Evolutionary conservation across 2,113 vertebrate species (phyloP).

Genomic region (Callopanchax toddi): DNA sequence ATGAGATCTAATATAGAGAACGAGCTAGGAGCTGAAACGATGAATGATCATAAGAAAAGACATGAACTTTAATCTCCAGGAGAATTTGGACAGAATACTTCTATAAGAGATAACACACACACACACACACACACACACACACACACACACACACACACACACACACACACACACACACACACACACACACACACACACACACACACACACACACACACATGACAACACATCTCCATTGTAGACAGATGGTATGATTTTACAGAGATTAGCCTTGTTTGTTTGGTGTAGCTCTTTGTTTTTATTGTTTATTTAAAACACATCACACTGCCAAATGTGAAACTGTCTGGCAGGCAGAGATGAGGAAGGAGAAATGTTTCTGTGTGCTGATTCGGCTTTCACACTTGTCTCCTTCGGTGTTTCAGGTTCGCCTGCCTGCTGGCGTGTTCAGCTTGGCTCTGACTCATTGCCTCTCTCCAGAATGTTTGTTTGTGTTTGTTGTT

Average conservation of each 20-base stretch:
- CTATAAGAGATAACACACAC: no score
- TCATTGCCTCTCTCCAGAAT: conserved; percentile 40
- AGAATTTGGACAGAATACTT: no score
- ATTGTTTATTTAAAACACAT: conserved; percentile 57
- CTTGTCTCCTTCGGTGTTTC: conserved; percentile 27
- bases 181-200: conserved; percentile 20
- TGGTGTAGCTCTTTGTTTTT: conserved; percentile 32
- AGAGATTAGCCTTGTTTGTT: conserved; percentile 57
- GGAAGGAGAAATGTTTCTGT: conserved; percentile 34
- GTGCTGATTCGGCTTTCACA: conserved; percentile 33
- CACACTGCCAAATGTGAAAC: conserved; percentile 50
- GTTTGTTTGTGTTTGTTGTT: conserved; percentile 23
- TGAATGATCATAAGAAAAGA: no score
- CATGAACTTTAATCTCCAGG: no score
- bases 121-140: no score
- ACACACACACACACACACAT: conserved; percentile 25
- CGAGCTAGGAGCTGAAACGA: no score
- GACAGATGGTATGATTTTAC: conserved; percentile 64
- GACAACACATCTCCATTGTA: conserved; percentile 29
- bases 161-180: no score
- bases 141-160: no score
- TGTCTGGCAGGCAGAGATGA: conserved; percentile 34
- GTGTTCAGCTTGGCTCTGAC: conserved; percentile 36
- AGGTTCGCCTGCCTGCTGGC: conserved; percentile 47
- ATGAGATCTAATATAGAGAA: no score